Base-by-base conservation (phyloP, 2,113 vertebrate genomes). In the Calidris pugnax region DNA sequence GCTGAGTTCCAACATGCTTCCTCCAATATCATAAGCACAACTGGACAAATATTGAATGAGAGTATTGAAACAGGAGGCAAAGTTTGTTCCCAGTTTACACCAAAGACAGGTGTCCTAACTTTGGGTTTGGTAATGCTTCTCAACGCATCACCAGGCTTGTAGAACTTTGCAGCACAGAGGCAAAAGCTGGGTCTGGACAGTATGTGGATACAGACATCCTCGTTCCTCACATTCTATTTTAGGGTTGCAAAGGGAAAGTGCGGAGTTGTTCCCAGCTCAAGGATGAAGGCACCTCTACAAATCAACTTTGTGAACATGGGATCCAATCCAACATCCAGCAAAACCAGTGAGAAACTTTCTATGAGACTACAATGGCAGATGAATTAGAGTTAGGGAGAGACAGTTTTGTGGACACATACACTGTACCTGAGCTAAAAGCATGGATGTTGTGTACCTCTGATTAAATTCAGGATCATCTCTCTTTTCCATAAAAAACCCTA, bases 141-240 rank as follows among this genome's bases (percentile, higher is more conserved):
- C 18, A 27, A 24, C 0, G 0, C 22, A 56, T 35, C 45, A n/a
- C 9, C 21, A 56, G 45, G 12, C 22, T 53, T 48, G 33, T 10
- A 41, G 48, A 85, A 64, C 7, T 53, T n/a, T 3, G 2, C 1
- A 20, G 41, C 0, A 4, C 9, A n/a, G 35, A 43, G 32, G 24
- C 37, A n/a, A 87, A 67, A 90, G 12, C 26, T 77, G 53, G 20
- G 18, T 20, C 32, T 69, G 37, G 6, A 8, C 37, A 30, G 14
- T 14, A 3, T 22, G 35, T 45, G 32, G 17, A 48, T 59, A n/a
- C 21, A 35, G 6, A 35, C 1, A 32, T 3, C 11, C 3, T 11
- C 30, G 24, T 5, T 78, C 14, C 67, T 48, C 39, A 17, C 0
- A 0, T 48, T 47, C 68, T 28, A 24, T 12, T 55, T 74, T 17